A percentile compares a stretch with the other conserved stretches of the same genome.
Conservation (phyloP, 1,140 invertebrate genomes). For the Rhopalosiphum maidis region DNA sequence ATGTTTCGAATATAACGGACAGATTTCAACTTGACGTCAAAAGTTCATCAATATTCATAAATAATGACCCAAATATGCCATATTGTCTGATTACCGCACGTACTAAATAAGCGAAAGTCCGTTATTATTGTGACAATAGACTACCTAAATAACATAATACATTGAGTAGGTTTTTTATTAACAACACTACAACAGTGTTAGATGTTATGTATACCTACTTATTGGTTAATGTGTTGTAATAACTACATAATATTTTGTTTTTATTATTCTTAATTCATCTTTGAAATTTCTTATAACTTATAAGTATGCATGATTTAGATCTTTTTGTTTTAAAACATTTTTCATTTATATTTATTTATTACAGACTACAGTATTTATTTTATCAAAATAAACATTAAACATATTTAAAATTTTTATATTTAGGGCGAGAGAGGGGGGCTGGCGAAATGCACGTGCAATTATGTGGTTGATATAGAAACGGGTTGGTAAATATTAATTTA, state of each 20-base stretch:
- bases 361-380: no score
- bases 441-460: no score
- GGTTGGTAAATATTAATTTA: no score
- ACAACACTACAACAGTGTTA: not conserved
- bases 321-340: not conserved
- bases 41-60: not conserved
- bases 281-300: not conserved
- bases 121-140: not conserved
- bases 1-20: not conserved
- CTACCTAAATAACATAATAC: not conserved
- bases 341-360: no score
- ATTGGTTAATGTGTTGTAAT: not conserved
- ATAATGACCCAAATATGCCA: not conserved
- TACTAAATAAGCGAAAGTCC: conserved; percentile 18
- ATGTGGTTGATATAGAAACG: no score
- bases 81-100: not conserved
- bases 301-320: not conserved
- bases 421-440: no score
- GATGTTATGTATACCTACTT: not conserved
- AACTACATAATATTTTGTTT: not conserved
- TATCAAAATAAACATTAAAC: no score
- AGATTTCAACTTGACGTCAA: not conserved
- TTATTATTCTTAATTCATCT: not conserved
- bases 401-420: no score
- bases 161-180: not conserved